A percentile compares a stretch with the other conserved stretches of the same genome.
These are phyloP conservation scores for Seriola rivoliana DNA, from an alignment of 2,113 vertebrate genomes.

Conservation along the genomic window DNA sequence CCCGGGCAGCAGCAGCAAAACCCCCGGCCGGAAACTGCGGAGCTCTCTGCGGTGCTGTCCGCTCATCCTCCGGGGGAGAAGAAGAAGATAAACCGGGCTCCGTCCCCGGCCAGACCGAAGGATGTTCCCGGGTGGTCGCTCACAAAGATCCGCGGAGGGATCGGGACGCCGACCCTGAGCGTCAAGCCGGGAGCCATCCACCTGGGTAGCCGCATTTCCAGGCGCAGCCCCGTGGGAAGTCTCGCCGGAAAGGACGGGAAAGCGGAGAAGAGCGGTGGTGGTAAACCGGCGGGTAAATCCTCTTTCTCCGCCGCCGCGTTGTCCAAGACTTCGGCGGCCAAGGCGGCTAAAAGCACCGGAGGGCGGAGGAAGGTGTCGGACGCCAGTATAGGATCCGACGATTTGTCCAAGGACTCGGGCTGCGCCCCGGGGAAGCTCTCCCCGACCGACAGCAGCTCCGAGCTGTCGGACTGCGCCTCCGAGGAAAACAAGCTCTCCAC, in stretches of 20 bases:
- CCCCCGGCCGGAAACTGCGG: constrained; percentile 46
- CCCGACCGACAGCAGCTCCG: constrained; percentile 93
- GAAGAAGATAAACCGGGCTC: constrained; percentile 91
- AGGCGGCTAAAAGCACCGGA: constrained; percentile 68
- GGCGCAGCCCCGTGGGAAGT: constrained; percentile 81
- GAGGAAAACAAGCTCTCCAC: constrained; percentile 90
- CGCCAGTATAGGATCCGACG: constrained; percentile 83
- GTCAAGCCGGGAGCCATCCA: constrained; percentile 86
- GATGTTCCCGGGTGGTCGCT: constrained; percentile 92
- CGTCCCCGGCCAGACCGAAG: constrained; percentile 93
- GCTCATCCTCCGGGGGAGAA: constrained; percentile 74
- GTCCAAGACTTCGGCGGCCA: constrained; percentile 61
- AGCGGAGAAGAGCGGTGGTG: constrained; percentile 66
- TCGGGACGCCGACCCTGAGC: constrained; percentile 83
- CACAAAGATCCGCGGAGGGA: constrained; percentile 89
- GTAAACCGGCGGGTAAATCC: constrained; percentile 70
- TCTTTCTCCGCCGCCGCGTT: constrained; percentile 30
- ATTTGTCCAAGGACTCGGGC: constrained; percentile 83
- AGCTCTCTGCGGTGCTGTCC: constrained; percentile 47
- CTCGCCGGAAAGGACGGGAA: constrained; percentile 76
- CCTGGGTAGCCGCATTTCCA: constrained; percentile 81
- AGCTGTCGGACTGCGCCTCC: constrained; percentile 94
- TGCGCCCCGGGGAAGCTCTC: constrained; percentile 86
- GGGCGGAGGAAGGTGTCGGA: constrained; percentile 83
- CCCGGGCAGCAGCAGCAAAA: constrained; percentile 39